A percentile compares a stretch with the other conserved stretches of the same genome.
These are phyloP conservation scores for Dipus sagitta DNA, from an alignment of 2,797 vertebrate species.

Conservation along the genomic window DNA sequence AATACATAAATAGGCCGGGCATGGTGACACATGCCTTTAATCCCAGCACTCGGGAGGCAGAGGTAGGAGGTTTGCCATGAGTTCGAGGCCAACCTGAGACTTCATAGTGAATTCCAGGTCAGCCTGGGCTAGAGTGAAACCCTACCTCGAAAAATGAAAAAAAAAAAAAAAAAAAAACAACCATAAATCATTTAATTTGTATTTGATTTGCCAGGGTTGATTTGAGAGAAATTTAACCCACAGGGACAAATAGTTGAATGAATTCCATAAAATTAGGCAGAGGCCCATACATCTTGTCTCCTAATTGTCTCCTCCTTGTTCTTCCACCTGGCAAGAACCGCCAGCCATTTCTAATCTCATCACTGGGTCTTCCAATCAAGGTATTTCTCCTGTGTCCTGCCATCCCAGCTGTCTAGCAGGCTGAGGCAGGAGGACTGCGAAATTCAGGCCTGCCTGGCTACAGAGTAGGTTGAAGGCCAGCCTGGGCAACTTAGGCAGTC, in stretches of 20 bases:
- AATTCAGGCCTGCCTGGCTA: neutral
- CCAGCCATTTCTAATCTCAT: neutral
- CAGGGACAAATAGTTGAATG: neutral
- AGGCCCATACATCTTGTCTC: neutral
- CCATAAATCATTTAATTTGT: neutral
- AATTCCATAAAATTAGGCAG: neutral
- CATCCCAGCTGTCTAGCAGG: too few species aligned
- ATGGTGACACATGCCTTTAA: too few species aligned
- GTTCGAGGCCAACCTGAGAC: neutral
- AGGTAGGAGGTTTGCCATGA: too few species aligned
- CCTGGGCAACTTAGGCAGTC: neutral
- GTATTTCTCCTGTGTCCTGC: neutral
- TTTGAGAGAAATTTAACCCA: neutral
- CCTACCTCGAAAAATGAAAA: neutral
- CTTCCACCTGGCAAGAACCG: neutral
- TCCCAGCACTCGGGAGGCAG: too few species aligned
- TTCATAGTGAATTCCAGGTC: neutral
- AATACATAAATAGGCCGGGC: too few species aligned
- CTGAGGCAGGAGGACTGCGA: neutral
- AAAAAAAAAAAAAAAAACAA: neutral
- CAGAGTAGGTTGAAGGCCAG: neutral
- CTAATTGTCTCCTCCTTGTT: neutral
- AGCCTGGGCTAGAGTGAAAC: neutral
- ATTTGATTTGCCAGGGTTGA: neutral
- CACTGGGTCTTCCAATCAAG: neutral